A percentile compares a stretch with the other conserved stretches of the same genome.
Conservation (phyloP, 37 sponge, comb jelly and placozoan genomes). For the Haliclona indistincta region DNA sequence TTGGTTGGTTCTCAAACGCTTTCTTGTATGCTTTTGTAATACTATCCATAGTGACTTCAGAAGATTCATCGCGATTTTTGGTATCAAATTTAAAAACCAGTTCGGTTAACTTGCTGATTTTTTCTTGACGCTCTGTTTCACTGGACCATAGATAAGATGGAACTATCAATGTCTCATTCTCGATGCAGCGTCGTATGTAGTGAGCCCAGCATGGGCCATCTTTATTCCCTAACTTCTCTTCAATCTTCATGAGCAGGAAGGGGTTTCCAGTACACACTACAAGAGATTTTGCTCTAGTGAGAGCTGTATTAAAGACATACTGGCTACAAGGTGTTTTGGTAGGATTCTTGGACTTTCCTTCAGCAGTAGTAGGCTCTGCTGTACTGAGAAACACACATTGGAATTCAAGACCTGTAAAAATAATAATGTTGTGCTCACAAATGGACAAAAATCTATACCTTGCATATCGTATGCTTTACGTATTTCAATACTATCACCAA, state of each 20-base stretch:
- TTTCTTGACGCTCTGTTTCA: neutral
- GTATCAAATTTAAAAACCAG: neutral
- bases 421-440: neutral
- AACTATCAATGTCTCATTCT: conserved; percentile 30
- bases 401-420: conserved; percentile 61
- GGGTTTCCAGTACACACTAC: conserved; percentile 77
- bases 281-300: conserved; percentile 66
- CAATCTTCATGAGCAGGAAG: conserved; percentile 47
- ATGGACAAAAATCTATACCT: neutral
- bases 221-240: conserved; percentile 30
- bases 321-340: conserved; percentile 61
- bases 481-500: no score
- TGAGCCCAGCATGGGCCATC: conserved; percentile 58
- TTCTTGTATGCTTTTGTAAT: conserved; percentile 35
- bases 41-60: conserved; percentile 23
- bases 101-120: neutral
- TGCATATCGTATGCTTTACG: neutral
- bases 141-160: neutral
- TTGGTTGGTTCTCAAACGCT: conserved; percentile 19
- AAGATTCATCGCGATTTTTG: neutral
- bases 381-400: conserved; percentile 63
- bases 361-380: conserved; percentile 29
- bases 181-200: conserved; percentile 61
- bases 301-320: conserved; percentile 70
- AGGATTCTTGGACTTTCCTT: conserved; percentile 15